phyloP scores from a whole-genome alignment of 2,113 vertebrate genomes.

The Leucopsar rothschildi region DNA sequence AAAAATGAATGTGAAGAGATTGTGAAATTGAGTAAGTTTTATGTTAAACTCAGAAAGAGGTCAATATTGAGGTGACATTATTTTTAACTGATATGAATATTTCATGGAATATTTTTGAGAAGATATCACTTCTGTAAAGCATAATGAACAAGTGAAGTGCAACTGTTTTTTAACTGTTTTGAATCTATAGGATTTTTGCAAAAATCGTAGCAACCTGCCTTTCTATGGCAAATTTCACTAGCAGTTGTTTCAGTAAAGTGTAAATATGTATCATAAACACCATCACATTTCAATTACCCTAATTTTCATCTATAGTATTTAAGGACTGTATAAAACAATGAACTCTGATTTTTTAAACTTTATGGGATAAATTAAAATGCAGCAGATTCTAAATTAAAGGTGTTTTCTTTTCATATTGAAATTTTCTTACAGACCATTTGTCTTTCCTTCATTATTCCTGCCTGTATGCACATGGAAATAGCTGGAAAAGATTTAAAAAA shows the following conservation, averaged over 20 bases:
- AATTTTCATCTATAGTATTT: not conserved
- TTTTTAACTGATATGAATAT: not conserved
- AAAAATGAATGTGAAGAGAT: not conserved
- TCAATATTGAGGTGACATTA: not conserved
- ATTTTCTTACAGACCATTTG: conserved; percentile 10
- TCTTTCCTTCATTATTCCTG: conserved; percentile 4
- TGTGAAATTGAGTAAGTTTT: not conserved
- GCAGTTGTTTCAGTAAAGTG: not conserved
- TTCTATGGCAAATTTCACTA: not conserved
- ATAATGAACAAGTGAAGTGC: not conserved
- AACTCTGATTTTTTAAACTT: not conserved
- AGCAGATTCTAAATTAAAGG: not conserved
- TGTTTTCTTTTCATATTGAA: conserved; percentile 13
- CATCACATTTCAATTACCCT: not conserved
- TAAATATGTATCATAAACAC: not conserved
- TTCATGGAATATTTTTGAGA: not conserved
- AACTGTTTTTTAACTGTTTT: not conserved
- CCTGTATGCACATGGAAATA: not conserved
- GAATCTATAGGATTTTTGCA: not conserved
- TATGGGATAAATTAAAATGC: not conserved
- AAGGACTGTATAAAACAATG: not conserved
- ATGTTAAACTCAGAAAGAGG: not conserved
- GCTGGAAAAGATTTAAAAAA: conserved; percentile 44
- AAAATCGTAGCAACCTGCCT: not conserved
- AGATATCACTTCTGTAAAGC: not conserved